Evolutionary conservation across 2,113 vertebrate species (phyloP).

Genomic region (Platysteira castanea): DNA sequence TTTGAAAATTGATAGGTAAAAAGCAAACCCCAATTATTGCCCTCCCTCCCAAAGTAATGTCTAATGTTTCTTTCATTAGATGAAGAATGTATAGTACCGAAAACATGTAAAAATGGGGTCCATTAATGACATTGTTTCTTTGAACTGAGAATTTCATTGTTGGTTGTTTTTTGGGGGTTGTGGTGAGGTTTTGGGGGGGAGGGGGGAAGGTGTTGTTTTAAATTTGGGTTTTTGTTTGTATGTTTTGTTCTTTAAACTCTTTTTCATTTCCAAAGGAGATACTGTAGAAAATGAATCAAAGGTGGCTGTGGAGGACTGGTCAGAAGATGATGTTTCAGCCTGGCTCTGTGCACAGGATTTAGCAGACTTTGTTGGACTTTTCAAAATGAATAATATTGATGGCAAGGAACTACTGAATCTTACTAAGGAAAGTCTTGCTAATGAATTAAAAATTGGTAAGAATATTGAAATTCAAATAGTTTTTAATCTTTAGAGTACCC

Average conservation of each 20-base stretch:
- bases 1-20: background rate
- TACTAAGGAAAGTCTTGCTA: constrained; percentile 79
- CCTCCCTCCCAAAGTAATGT: background rate
- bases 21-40: background rate
- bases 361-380: constrained; percentile 72
- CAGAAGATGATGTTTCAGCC: constrained; percentile 82
- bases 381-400: constrained; percentile 84
- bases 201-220: background rate
- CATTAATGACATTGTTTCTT: background rate
- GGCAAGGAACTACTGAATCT: constrained; percentile 80
- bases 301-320: constrained; percentile 79
- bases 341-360: constrained; percentile 81
- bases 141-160: background rate
- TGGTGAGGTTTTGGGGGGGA: background rate
- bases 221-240: background rate
- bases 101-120: background rate
- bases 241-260: background rate
- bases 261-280: constrained; percentile 70
- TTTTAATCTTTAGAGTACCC: background rate
- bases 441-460: constrained; percentile 88
- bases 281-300: constrained; percentile 40
- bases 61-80: background rate
- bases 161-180: background rate
- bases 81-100: background rate
- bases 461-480: background rate